These are phyloP conservation scores for Dasypus novemcinctus DNA, from an alignment of 2,113 vertebrate genomes.

Conservation along the genomic window DNA sequence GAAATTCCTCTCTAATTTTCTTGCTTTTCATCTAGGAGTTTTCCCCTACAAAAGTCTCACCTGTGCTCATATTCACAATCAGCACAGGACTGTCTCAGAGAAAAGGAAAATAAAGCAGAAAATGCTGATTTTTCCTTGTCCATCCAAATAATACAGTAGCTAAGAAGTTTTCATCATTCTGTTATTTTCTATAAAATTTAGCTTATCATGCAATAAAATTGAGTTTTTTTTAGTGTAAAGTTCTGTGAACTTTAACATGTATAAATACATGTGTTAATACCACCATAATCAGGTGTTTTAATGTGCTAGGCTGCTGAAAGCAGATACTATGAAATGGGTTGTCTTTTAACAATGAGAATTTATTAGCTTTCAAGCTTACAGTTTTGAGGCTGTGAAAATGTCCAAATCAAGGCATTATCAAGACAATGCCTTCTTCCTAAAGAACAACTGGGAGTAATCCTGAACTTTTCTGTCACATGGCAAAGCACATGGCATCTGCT, in stretches of 20 bases:
- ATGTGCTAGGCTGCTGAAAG: too few species aligned
- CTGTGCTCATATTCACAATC: not conserved
- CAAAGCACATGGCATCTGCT: too few species aligned
- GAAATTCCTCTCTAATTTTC: not conserved
- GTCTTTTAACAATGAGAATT: too few species aligned
- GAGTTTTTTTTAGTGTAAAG: not conserved
- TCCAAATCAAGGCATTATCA: too few species aligned
- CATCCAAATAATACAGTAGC: not conserved
- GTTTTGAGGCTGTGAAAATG: too few species aligned
- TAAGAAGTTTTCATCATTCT: not conserved
- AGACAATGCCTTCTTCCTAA: too few species aligned
- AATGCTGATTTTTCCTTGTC: not conserved
- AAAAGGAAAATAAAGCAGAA: not conserved
- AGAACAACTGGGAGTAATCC: too few species aligned
- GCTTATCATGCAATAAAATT: not conserved
- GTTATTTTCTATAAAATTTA: not conserved
- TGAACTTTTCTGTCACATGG: too few species aligned
- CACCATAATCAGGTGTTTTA: too few species aligned
- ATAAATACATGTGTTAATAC: too few species aligned
- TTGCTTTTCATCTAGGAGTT: not conserved
- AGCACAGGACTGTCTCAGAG: not conserved
- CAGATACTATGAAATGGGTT: too few species aligned
- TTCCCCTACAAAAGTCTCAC: not conserved
- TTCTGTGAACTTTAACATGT: not conserved
- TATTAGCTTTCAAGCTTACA: too few species aligned